Conservation (phyloP, 2,113 vertebrate genomes). For the Pongo pygmaeus region DNA sequence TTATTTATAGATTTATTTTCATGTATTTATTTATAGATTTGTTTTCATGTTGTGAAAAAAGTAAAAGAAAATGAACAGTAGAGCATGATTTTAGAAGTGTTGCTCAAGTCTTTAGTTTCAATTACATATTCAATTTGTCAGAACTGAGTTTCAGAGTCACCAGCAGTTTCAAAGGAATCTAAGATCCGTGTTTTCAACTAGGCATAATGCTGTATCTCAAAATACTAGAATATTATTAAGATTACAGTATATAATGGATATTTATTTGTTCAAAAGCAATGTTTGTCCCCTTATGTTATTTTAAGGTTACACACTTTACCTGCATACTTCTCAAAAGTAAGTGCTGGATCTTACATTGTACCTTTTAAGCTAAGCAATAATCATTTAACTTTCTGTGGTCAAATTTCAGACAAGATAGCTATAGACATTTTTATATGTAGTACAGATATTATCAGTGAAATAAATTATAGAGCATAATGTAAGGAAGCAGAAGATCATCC, state of each 20-base stretch:
- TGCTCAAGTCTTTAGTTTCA: neutral
- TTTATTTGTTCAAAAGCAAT: neutral
- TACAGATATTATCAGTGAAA: neutral
- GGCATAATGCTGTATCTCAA: neutral
- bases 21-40: neutral
- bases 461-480: neutral
- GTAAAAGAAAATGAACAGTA: neutral
- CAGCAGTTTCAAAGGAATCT: neutral
- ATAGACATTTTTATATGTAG: neutral
- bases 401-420: neutral
- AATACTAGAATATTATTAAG: neutral
- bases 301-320: neutral
- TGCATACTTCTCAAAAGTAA: neutral
- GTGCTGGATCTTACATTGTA: neutral
- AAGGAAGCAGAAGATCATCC: neutral
- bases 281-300: neutral
- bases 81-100: neutral
- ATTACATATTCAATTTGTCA: neutral
- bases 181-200: neutral
- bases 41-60: neutral
- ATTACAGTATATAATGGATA: neutral
- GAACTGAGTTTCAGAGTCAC: neutral
- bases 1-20: neutral
- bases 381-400: neutral
- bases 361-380: neutral